Percentiles rank a stretch among this genome's conserved stretches.
These are phyloP conservation scores for Hippopotamus amphibius DNA, from an alignment of 2,113 vertebrate genomes.

Conservation along the genomic window DNA sequence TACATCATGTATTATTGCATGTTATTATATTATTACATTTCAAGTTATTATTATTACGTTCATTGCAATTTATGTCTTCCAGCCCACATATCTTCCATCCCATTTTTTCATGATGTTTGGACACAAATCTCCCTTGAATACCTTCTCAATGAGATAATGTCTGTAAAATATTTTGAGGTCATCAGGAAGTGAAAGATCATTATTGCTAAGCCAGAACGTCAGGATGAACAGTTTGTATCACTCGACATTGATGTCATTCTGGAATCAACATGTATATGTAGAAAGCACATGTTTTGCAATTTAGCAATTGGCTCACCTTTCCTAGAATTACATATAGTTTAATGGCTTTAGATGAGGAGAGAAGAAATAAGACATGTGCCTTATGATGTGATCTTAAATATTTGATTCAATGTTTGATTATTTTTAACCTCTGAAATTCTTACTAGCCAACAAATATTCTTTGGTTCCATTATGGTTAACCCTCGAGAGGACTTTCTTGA, in stretches of 20 bases:
- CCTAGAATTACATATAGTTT: neutral
- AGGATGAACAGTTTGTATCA: neutral
- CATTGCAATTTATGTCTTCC: neutral
- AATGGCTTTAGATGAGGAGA: neutral
- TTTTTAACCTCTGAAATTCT: neutral
- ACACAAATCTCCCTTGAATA: conserved; percentile 25
- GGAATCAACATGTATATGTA: neutral
- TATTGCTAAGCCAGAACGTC: neutral
- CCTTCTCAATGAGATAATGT: conserved; percentile 42
- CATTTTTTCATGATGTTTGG: conserved; percentile 25
- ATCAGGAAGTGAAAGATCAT: conserved; percentile 46
- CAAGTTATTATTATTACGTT: neutral
- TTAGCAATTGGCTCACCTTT: neutral
- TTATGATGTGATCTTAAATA: neutral
- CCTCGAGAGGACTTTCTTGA: neutral
- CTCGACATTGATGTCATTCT: neutral
- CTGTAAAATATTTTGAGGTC: conserved; percentile 39
- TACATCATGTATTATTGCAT: neutral
- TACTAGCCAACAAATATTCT: neutral
- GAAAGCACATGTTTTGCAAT: neutral
- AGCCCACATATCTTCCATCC: neutral
- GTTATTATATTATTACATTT: neutral
- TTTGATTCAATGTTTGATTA: neutral
- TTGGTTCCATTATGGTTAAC: neutral
- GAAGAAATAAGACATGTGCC: neutral